Evolutionary conservation across 1,140 invertebrate genomes (phyloP).

Genomic region (Leguminivora glycinivorella): DNA sequence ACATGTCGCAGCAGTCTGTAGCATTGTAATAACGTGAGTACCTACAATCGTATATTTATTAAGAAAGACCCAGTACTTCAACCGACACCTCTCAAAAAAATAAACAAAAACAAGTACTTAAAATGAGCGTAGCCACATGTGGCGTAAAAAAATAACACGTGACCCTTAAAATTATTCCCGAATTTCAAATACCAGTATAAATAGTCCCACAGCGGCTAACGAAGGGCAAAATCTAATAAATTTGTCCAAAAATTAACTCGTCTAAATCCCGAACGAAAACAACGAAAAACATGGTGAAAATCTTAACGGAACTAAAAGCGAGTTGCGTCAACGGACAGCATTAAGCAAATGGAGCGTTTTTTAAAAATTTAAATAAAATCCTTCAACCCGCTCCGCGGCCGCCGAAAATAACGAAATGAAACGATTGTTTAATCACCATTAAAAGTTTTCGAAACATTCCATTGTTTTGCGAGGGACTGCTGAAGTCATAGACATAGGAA

Average conservation of each 20-base stretch:
- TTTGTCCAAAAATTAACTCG: slow-evolving; percentile 9
- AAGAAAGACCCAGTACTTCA: too few relatives aligned
- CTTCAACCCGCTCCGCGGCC: slow-evolving; percentile 23
- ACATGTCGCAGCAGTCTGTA: too few relatives aligned
- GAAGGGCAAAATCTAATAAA: background rate
- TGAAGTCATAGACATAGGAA: too few relatives aligned
- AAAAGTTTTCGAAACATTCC: slow-evolving; percentile 66
- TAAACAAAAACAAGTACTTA: background rate
- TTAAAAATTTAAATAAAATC: slow-evolving; percentile 37
- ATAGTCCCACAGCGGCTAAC: slow-evolving; percentile 6
- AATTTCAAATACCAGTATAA: background rate
- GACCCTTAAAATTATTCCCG: background rate
- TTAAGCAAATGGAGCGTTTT: slow-evolving; percentile 42
- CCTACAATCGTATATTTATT: too few relatives aligned
- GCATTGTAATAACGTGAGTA: too few relatives aligned
- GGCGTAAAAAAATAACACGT: background rate
- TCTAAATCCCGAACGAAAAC: slow-evolving; percentile 29
- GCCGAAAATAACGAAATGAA: slow-evolving; percentile 42
- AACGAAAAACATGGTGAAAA: slow-evolving; percentile 30
- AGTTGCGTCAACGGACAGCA: slow-evolving; percentile 36
- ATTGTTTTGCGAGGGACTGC: slow-evolving; percentile 50
- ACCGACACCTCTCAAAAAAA: background rate
- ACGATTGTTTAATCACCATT: slow-evolving; percentile 67
- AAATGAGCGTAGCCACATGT: background rate
- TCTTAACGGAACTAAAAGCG: slow-evolving; percentile 31